Conservation (phyloP, 2,888 invertebrate genomes). For the Gerris lacustris region DNA sequence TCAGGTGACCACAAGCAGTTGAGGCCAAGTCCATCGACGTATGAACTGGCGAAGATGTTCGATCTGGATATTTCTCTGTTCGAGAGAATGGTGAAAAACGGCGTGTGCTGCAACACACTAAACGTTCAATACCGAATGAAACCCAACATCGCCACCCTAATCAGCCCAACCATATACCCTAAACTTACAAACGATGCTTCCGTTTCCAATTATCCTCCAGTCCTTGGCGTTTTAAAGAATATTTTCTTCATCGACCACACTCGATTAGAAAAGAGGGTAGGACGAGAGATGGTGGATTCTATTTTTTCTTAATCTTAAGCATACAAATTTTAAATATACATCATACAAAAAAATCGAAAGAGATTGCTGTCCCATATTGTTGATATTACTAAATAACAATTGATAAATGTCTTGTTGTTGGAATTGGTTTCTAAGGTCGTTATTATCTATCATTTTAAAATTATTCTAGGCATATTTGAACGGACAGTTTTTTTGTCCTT, state of each 20-base stretch:
- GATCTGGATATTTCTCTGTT: constrained; percentile 43
- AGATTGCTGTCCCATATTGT: no score
- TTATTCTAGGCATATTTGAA: no score
- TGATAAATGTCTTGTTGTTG: no score
- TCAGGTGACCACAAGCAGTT: no score
- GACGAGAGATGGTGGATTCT: constrained; percentile 17
- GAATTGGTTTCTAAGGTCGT: no score
- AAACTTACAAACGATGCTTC: constrained; percentile 46
- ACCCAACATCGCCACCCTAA: constrained; percentile 37
- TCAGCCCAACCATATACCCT: constrained; percentile 54
- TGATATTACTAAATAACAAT: no score
- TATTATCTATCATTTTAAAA: no score
- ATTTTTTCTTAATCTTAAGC: no score
- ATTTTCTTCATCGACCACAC: constrained; percentile 56
- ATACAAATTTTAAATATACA: no score
- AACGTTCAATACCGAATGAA: constrained; percentile 42
- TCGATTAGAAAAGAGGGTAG: constrained; percentile 45
- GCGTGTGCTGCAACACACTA: constrained; percentile 34
- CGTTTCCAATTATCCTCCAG: constrained; percentile 44
- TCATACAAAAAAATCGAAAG: no score
- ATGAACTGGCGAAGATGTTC: constrained; percentile 36
- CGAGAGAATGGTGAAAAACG: constrained; percentile 39
- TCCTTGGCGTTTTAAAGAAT: constrained; percentile 48
- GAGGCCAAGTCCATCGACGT: no score
- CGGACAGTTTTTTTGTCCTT: no score